Evolutionary conservation across 1,140 invertebrate species (phyloP), one percentile per base, ranked within the genome.

Genomic region (Plutomurus gul): DNA sequence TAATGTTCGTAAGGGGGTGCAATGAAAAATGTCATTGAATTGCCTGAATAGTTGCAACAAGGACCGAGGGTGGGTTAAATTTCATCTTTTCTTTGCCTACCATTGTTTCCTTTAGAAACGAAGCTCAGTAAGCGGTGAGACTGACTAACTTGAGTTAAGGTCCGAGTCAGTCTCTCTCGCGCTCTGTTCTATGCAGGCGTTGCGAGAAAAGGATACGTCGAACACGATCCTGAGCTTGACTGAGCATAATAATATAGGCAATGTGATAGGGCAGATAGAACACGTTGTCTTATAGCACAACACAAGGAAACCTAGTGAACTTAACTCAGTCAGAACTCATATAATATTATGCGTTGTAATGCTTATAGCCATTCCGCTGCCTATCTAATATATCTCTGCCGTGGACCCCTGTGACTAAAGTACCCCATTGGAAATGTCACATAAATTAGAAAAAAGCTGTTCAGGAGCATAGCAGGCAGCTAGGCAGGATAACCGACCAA

Each of bases 361-460:
- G 22, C 70, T 40, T 27, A 39, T 72, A 65, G 56, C 56, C 4
- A 65, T 65, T 65, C 56, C 36, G 13, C 56, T 65, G 56, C 56
- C 56, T 65, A 65, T 65, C 56, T 65, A 65, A 65, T 65, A 65
- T 65, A 65, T 72, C 47, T 71, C 71, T 79, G 27, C 76, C 51
- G 22, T 43, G 77, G 81, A 82, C 81, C 81, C 81, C 81, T 80
- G 81, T 79, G 81, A 80, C 76, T 70, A 60, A 82, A 82, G 76
- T 82, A 80, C 78, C 81, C 78, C 81, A 82, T 82, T 78, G 65
- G 49, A 75, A 80, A 49, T 76, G 78, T 82, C 81, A 80, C 81
- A 82, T 80, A 82, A 82, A 80, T 82, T 80, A 78, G 47, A 65
- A 71, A 77, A 75, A 81, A 81, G 76, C 74, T 79, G 78, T 75